These are phyloP conservation scores for Tinea semifulvella DNA, from an alignment of 2,888 invertebrate genomes.

Conservation along the genomic window DNA sequence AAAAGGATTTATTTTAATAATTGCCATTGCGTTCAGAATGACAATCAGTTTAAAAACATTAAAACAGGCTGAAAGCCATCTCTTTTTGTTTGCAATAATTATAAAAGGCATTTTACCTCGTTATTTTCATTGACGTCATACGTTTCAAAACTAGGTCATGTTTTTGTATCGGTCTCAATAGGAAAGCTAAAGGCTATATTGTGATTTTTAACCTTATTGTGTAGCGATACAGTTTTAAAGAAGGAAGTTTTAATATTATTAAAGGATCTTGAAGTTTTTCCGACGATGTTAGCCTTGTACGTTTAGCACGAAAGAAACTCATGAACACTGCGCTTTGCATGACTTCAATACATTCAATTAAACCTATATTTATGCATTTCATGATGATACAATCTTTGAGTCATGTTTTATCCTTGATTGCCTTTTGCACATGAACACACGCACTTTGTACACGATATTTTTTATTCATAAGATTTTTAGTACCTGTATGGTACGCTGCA, in stretches of 20 bases:
- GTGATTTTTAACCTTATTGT: slow-evolving; percentile 1
- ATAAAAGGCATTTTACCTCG: slow-evolving; percentile 1
- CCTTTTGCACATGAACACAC: slow-evolving; percentile 1
- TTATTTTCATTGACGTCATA: slow-evolving; percentile 42
- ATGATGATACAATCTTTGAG: slow-evolving; percentile 1
- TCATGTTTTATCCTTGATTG: slow-evolving; percentile 1
- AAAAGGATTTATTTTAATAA: too few species aligned
- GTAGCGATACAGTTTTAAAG: neutral
- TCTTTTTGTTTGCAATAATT: neutral
- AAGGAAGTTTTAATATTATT: neutral
- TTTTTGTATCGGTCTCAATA: slow-evolving; percentile 25
- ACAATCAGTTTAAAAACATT: neutral
- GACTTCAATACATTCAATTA: slow-evolving; percentile 20
- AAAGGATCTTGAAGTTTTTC: slow-evolving; percentile 28
- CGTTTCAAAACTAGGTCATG: slow-evolving; percentile 51
- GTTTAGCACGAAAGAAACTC: slow-evolving; percentile 31
- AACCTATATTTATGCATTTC: slow-evolving; percentile 2
- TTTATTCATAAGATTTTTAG: too few species aligned
- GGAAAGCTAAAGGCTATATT: neutral
- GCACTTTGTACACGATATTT: neutral
- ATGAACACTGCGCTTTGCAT: slow-evolving; percentile 23
- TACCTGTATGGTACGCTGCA: too few species aligned
- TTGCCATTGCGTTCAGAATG: too few species aligned
- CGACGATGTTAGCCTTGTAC: slow-evolving; percentile 35
- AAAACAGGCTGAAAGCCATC: neutral